These are phyloP conservation scores for Rhopalosiphum padi DNA, from an alignment of 1,140 invertebrate genomes.

Conservation along the genomic window DNA sequence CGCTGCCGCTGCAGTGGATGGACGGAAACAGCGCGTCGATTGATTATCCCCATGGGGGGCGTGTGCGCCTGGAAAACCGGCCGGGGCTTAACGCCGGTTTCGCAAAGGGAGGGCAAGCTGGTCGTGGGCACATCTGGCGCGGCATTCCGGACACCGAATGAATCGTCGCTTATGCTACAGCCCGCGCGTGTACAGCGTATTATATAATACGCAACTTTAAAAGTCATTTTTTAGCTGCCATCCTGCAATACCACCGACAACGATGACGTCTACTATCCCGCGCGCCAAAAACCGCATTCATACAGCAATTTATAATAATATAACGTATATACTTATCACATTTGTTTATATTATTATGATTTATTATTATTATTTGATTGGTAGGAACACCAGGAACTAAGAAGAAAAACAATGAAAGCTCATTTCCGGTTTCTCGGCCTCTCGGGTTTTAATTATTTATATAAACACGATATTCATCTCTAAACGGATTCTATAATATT, in stretches of 20 bases:
- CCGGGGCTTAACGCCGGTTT: constrained; percentile 49
- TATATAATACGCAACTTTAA: constrained; percentile 39
- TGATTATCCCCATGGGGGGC: constrained; percentile 54
- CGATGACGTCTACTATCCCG: not conserved
- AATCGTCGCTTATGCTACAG: constrained; percentile 48
- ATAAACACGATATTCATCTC: not conserved
- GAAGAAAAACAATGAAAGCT: not conserved
- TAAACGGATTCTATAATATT: no score
- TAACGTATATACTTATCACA: no score
- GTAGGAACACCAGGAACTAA: no score
- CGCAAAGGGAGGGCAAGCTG: not conserved
- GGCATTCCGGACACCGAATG: constrained; percentile 48
- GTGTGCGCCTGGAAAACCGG: constrained; percentile 41
- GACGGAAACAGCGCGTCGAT: constrained; percentile 38
- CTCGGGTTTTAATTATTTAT: not conserved
- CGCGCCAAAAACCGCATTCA: not conserved
- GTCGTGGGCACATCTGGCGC: constrained; percentile 48
- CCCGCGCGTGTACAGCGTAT: not conserved
- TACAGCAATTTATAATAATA: not conserved
- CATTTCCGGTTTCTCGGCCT: not conserved
- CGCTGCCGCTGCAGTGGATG: not conserved
- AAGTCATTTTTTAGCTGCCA: constrained; percentile 36
- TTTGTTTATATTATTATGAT: not conserved
- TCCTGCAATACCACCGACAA: not conserved
- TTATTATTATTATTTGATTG: no score